Base-by-base conservation (phyloP, 2,888 invertebrate genomes). In the Lepas anatifera region DNA sequence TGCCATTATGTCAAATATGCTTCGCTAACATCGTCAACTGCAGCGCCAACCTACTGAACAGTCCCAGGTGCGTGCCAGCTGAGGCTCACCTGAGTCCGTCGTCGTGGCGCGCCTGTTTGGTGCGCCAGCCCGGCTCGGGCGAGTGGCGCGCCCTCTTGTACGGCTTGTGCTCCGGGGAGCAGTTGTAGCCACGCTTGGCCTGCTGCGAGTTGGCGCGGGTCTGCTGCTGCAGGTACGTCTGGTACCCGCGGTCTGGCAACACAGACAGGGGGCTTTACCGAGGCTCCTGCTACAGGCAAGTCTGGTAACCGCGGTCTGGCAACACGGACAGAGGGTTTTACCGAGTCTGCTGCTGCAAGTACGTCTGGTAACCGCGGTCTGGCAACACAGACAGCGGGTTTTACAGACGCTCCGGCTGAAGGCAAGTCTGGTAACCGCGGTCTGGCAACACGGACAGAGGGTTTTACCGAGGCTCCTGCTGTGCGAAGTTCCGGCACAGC, bases 381-480 rank as follows among this genome's bases (percentile, higher is more conserved):
- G 58, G 29, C 52, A 16, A 18, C 52, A 29, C 50, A 25, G 22
- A 13, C 39, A 39, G 8, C 7, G 22, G 25, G 50, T 50, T n/a
- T n/a, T n/a, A n/a, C n/a, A 37, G 39, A n/a, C 39, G 39, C 66
- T 66, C 25, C 66, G 39, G 66, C 66, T 66, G 16, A 25, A 66
- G 41, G 66, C 39, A 39, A 25, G 66, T 66, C 66, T 66, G 66
- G 41, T 66, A 66, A 10, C 66, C 66, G 25, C 66, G 66, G 27
- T 66, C 66, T 66, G 58, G 29, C 52, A 16, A 18, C 52, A 29
- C 50, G 22, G 22, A 13, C 39, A 39, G 8, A 39, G 22, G 25
- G 50, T 50, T n/a, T n/a, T n/a, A n/a, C n/a, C n/a, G n/a, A n/a
- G 66, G 39, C 66, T 66, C 25, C 66, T 66, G 66, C 66, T 66